Percentiles rank a stretch among this genome's conserved stretches.
Evolutionary conservation across 2,888 invertebrate species (phyloP).

Genomic region (Hyposoter dolosus): DNA sequence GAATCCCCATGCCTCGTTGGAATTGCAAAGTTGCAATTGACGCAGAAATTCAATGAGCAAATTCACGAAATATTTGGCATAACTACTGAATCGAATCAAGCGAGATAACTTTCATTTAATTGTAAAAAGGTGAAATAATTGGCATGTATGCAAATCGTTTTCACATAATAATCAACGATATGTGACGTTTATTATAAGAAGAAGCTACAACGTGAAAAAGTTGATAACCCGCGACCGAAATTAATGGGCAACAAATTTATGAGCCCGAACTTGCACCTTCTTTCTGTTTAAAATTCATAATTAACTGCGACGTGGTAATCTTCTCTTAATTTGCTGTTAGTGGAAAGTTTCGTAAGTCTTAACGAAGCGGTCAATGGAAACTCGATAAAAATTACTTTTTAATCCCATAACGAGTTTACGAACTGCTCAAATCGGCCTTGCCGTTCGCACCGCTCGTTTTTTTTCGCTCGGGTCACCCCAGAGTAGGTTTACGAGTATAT

Average conservation of each 20-base stretch:
- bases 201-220: not conserved
- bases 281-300: not conserved
- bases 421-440: not conserved
- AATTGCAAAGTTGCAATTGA: not conserved
- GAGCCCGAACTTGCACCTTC: not conserved
- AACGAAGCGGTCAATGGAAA: conserved; percentile 13
- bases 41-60: too few relatives aligned
- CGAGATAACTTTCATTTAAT: not conserved
- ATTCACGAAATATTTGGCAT: not conserved
- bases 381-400: conserved; percentile 15
- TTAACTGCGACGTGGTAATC: not conserved
- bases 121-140: not conserved
- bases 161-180: not conserved
- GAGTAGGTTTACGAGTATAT: not conserved
- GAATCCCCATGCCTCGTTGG: not conserved
- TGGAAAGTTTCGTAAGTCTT: not conserved
- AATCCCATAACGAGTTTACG: conserved; percentile 11
- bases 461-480: not conserved
- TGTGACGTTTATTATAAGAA: not conserved
- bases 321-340: not conserved
- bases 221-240: not conserved
- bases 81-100: not conserved
- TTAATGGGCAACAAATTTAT: not conserved
- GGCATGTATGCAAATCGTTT: not conserved
- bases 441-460: not conserved